These are phyloP conservation scores for Andrena trimmerana DNA, from an alignment of 2,888 invertebrate species.

Conservation along the genomic window DNA sequence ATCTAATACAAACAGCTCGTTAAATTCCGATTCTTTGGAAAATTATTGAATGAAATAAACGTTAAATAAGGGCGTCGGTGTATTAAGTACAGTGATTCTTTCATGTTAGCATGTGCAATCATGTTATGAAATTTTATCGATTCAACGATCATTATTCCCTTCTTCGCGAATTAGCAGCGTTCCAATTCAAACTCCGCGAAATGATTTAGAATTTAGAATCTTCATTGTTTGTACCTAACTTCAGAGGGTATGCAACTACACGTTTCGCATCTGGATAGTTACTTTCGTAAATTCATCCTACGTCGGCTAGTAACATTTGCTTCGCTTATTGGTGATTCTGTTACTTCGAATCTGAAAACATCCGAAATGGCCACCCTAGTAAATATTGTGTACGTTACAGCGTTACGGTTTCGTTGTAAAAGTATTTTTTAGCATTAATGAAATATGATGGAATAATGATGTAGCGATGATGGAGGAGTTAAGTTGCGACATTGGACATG, in stretches of 20 bases:
- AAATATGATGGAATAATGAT: slow-evolving; percentile 22
- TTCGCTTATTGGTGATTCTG: slow-evolving; percentile 16
- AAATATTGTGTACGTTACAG: slow-evolving; percentile 13
- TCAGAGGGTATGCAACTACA: neutral
- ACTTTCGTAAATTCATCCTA: neutral
- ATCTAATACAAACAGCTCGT: slow-evolving; percentile 54
- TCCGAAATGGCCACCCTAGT: neutral
- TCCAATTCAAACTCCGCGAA: neutral
- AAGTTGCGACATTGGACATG: slow-evolving; percentile 60
- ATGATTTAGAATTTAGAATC: neutral
- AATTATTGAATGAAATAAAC: slow-evolving; percentile 9
- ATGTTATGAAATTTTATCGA: no score
- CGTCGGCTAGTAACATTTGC: slow-evolving; percentile 18
- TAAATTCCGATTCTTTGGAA: slow-evolving; percentile 9
- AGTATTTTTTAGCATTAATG: neutral
- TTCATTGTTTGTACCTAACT: neutral
- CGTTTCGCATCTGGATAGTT: no score
- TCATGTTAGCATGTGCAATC: no score
- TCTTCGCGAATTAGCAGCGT: no score
- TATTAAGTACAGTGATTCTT: neutral
- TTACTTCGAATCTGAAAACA: slow-evolving; percentile 30
- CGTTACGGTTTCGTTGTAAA: neutral
- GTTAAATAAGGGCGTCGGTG: neutral
- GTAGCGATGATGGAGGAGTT: slow-evolving; percentile 41
- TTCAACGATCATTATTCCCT: no score